These are phyloP conservation scores for Anastrepha obliqua DNA, from an alignment of 1,140 invertebrate genomes.

Conservation along the genomic window DNA sequence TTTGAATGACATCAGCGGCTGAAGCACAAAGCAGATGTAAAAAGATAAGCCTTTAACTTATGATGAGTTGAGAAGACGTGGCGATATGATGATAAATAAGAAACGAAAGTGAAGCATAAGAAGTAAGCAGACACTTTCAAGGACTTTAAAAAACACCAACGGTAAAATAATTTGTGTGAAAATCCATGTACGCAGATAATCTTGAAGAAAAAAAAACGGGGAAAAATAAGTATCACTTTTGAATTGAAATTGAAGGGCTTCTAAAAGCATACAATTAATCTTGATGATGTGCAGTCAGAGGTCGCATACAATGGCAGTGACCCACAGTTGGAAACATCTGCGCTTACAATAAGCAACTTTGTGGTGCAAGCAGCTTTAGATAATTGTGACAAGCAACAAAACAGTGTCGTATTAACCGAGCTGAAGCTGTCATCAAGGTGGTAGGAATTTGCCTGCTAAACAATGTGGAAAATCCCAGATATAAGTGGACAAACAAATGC, in stretches of 20 bases:
- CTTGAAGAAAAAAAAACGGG: neutral
- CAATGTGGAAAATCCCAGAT: neutral
- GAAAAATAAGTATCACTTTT: neutral
- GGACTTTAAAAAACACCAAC: neutral
- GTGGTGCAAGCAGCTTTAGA: neutral
- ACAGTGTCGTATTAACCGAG: slow-evolving; percentile 17
- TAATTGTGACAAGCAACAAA: neutral
- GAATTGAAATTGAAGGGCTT: neutral
- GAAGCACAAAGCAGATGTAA: neutral
- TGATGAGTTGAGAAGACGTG: neutral
- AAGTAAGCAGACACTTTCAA: slow-evolving; percentile 47
- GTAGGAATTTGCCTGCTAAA: neutral
- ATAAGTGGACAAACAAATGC: neutral
- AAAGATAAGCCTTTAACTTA: neutral
- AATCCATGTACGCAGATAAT: neutral
- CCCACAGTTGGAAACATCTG: neutral
- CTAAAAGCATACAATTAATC: neutral
- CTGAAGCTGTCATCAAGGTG: slow-evolving; percentile 24
- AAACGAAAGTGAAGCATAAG: neutral
- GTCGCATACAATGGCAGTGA: slow-evolving; percentile 8
- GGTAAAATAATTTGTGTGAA: neutral
- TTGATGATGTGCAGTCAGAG: neutral
- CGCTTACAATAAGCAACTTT: too few relatives aligned
- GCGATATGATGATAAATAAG: slow-evolving; percentile 9
- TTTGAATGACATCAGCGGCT: slow-evolving; percentile 14